Percentiles rank a stretch among this genome's conserved stretches.
These are phyloP conservation scores for Drosophila truncata DNA, from an alignment of 1,140 invertebrate species.

Conservation along the genomic window DNA sequence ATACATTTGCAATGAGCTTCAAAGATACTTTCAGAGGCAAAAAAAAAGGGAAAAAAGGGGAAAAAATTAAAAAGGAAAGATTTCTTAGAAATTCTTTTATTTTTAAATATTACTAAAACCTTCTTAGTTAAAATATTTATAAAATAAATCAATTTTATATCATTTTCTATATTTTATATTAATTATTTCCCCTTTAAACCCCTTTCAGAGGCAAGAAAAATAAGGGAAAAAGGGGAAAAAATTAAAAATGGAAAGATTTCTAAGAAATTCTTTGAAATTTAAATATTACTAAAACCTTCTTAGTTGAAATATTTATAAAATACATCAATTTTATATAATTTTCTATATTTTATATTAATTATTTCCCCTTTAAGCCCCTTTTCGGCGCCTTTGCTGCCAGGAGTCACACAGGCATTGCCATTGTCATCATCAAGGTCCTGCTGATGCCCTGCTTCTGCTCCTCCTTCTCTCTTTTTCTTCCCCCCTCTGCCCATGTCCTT, in stretches of 20 bases:
- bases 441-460: background rate
- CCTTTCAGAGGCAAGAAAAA: slow-evolving; percentile 4
- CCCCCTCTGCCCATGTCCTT: slow-evolving; percentile 21
- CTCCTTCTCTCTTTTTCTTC: too few species aligned
- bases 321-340: too few species aligned
- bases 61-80: background rate
- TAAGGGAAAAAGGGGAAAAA: too few species aligned
- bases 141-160: too few species aligned
- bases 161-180: too few species aligned
- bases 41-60: background rate
- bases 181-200: too few species aligned
- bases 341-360: background rate
- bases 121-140: too few species aligned
- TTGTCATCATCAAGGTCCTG: slow-evolving; percentile 42
- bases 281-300: background rate
- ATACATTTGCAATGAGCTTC: background rate
- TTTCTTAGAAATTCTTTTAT: background rate
- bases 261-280: background rate
- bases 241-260: background rate
- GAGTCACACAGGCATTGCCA: slow-evolving; percentile 37
- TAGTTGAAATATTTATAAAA: too few species aligned
- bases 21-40: slow-evolving; percentile 23
- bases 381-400: background rate
- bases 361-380: background rate
- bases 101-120: background rate